phyloP scores from a whole-genome alignment of 2,797 vertebrate genomes.

The Coranthus polyacanthus region DNA sequence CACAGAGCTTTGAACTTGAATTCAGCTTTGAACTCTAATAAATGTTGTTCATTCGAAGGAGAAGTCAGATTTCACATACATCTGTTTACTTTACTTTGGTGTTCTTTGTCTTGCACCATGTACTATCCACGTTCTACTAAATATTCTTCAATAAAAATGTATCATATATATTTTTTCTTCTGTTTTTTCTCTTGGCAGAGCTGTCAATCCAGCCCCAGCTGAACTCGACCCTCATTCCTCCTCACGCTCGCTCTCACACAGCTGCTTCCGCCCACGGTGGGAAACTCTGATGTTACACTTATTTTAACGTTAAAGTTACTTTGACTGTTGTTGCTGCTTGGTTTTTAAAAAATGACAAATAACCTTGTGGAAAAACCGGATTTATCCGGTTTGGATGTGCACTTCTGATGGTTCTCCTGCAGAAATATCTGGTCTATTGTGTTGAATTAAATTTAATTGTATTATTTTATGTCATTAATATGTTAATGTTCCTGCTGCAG shows the following conservation, averaged over 20 bases:
- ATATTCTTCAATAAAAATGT: background rate
- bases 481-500: too few relatives aligned
- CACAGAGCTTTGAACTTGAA: too few relatives aligned
- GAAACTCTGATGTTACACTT: conserved; percentile 22
- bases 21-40: too few relatives aligned
- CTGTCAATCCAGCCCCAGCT: conserved; percentile 91
- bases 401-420: too few relatives aligned
- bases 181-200: conserved; percentile 78
- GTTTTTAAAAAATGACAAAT: background rate
- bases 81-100: too few relatives aligned
- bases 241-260: conserved; percentile 86
- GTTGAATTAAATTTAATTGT: too few relatives aligned
- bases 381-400: too few relatives aligned
- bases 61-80: too few relatives aligned
- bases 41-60: too few relatives aligned
- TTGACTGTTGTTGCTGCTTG: background rate
- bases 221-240: conserved; percentile 90
- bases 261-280: conserved; percentile 82
- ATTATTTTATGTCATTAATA: too few relatives aligned
- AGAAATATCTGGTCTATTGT: too few relatives aligned
- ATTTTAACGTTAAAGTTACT: background rate
- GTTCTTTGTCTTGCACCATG: background rate
- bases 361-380: too few relatives aligned
- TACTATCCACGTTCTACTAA: background rate
- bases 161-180: background rate